Evolutionary conservation across 2,113 vertebrate species (phyloP).

Genomic region (Platanista minor): DNA sequence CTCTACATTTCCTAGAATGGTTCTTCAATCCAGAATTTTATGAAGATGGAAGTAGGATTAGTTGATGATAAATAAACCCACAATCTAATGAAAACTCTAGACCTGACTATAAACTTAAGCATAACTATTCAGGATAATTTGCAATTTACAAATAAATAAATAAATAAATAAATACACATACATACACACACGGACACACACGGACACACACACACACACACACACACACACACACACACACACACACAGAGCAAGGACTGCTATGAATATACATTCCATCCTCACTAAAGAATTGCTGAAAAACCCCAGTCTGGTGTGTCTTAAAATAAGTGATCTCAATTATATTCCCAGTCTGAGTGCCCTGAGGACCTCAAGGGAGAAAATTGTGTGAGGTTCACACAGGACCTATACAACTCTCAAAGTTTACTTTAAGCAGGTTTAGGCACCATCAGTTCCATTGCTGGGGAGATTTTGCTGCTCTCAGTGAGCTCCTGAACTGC

Average conservation of each 20-base stretch:
- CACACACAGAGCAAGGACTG: background rate
- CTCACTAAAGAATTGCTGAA: background rate
- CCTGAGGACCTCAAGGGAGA: background rate
- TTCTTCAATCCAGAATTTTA: background rate
- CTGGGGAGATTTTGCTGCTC: background rate
- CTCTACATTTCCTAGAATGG: background rate
- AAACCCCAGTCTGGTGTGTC: background rate
- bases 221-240: background rate
- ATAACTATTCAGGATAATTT: background rate
- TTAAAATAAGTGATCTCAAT: background rate
- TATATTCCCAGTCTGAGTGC: background rate
- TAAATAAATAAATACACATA: background rate
- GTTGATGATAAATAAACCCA: background rate
- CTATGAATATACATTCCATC: background rate
- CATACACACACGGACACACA: accelerated
- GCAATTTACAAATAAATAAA: background rate
- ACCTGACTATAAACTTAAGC: background rate
- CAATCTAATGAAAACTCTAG: background rate
- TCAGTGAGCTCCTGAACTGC: background rate
- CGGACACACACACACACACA: no score
- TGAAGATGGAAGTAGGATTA: background rate
- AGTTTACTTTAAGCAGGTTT: background rate
- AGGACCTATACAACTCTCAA: background rate
- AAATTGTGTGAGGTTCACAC: background rate
- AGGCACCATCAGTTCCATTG: background rate